Percentiles rank a stretch among this genome's conserved stretches.
Conservation (phyloP, 2,888 invertebrate genomes). For the Parnassius orleans region DNA sequence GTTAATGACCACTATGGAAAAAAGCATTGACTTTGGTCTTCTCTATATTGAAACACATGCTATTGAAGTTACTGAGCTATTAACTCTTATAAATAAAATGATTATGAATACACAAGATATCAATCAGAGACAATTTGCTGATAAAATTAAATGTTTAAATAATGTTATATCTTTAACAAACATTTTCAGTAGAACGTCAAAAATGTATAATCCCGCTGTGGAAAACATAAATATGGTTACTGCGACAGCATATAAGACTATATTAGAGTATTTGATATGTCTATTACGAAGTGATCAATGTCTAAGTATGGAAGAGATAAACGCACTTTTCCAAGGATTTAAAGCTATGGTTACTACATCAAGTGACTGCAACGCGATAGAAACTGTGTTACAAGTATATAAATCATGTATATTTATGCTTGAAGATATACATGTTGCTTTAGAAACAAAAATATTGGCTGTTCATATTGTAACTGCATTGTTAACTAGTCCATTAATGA, state of each 20-base stretch:
- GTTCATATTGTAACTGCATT: slow-evolving; percentile 49
- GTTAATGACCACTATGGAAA: slow-evolving; percentile 38
- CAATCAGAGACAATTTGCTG: slow-evolving; percentile 53
- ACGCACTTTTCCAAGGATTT: slow-evolving; percentile 41
- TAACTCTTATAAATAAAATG: slow-evolving; percentile 45
- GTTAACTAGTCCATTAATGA: slow-evolving; percentile 37
- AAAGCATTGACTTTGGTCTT: slow-evolving; percentile 50
- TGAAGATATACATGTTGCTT: slow-evolving; percentile 40
- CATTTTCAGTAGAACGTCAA: slow-evolving; percentile 42
- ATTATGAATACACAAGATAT: slow-evolving; percentile 45
- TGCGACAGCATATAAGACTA: slow-evolving; percentile 40
- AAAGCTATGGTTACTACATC: slow-evolving; percentile 31
- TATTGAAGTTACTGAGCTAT: slow-evolving; percentile 40
- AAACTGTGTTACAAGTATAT: slow-evolving; percentile 47
- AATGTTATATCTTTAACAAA: slow-evolving; percentile 51
- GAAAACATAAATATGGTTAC: slow-evolving; percentile 36
- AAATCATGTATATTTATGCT: slow-evolving; percentile 48
- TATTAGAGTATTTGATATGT: slow-evolving; percentile 48
- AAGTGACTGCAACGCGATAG: slow-evolving; percentile 35
- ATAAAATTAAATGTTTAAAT: slow-evolving; percentile 50
- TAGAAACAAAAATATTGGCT: slow-evolving; percentile 51
- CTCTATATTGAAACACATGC: slow-evolving; percentile 47
- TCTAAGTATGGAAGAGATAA: slow-evolving; percentile 44
- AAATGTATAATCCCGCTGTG: slow-evolving; percentile 26
- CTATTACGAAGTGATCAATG: slow-evolving; percentile 46